phyloP scores from a whole-genome alignment of 2,113 vertebrate species.

The Aegypius monachus region DNA sequence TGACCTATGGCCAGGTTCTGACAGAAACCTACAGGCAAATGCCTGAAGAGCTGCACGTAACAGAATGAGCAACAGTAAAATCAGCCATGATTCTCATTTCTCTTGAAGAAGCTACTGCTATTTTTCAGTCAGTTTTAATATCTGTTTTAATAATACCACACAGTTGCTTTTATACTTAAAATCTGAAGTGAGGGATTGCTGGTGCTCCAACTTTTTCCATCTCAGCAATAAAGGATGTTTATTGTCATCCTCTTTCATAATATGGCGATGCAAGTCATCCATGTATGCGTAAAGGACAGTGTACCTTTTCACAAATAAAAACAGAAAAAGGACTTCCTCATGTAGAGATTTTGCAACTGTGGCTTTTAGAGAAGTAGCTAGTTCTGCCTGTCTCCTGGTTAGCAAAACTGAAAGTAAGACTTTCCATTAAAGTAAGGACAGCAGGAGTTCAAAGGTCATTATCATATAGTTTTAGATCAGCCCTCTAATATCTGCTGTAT shows the following conservation, averaged over 20 bases:
- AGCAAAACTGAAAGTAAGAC: neutral
- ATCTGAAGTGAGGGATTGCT: neutral
- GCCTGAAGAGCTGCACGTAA: neutral
- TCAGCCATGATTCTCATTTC: neutral
- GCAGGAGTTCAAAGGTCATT: neutral
- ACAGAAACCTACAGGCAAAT: neutral
- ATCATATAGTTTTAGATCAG: neutral
- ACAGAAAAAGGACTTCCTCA: neutral
- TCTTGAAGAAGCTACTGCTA: neutral
- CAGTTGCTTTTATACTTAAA: neutral
- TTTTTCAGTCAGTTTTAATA: neutral
- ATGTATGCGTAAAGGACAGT: neutral
- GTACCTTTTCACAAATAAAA: neutral
- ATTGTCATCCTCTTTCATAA: neutral
- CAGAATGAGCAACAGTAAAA: neutral
- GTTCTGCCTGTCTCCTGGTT: neutral
- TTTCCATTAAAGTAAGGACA: neutral
- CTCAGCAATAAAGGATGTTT: neutral
- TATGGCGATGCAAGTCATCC: neutral
- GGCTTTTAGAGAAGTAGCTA: neutral
- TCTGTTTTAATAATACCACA: neutral
- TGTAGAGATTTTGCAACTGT: neutral
- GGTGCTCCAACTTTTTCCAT: neutral
- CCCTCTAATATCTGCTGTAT: neutral
- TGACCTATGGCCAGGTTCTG: neutral